Evolutionary conservation across 1,140 invertebrate genomes (phyloP).

Genomic region (Ceratoteleas bidentatus): DNA sequence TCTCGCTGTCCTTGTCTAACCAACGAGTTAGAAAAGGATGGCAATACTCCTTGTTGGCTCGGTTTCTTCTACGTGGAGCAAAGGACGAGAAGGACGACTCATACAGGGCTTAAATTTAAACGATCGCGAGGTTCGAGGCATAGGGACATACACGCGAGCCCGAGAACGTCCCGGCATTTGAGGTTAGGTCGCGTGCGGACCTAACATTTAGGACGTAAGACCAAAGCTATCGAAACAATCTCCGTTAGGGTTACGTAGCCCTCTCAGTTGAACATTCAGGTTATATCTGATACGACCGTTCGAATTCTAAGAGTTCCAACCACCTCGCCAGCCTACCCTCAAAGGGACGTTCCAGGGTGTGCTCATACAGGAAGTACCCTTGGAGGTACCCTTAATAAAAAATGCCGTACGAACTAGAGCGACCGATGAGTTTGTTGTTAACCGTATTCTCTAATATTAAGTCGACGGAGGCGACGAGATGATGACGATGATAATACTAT

Average conservation of each 20-base stretch:
- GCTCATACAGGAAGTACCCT: conserved; percentile 40
- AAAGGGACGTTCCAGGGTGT: conserved; percentile 26
- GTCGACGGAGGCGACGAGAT: conserved; percentile 63
- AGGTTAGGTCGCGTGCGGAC: background rate
- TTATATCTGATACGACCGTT: too few species aligned
- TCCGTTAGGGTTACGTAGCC: too few species aligned
- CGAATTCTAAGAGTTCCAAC: too few species aligned
- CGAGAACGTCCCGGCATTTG: conserved; percentile 8
- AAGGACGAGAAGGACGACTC: conserved; percentile 1
- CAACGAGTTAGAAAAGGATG: conserved; percentile 59
- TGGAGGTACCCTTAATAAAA: conserved; percentile 25
- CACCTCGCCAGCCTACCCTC: too few species aligned
- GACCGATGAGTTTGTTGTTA: conserved; percentile 77
- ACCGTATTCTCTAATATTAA: conserved; percentile 76
- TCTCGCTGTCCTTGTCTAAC: too few species aligned
- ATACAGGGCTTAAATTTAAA: conserved; percentile 43
- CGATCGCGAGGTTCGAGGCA: conserved; percentile 5
- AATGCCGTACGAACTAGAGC: conserved; percentile 65
- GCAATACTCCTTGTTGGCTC: background rate
- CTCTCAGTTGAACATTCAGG: too few species aligned
- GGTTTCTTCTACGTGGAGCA: background rate
- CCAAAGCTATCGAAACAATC: background rate
- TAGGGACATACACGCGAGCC: conserved; percentile 16
- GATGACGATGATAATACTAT: conserved; percentile 77
- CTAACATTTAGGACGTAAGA: background rate